A percentile compares a stretch with the other conserved stretches of the same genome.
These are phyloP conservation scores for Melanotaenia parkinsoni DNA, from an alignment of 2,797 vertebrate species.

Conservation along the genomic window DNA sequence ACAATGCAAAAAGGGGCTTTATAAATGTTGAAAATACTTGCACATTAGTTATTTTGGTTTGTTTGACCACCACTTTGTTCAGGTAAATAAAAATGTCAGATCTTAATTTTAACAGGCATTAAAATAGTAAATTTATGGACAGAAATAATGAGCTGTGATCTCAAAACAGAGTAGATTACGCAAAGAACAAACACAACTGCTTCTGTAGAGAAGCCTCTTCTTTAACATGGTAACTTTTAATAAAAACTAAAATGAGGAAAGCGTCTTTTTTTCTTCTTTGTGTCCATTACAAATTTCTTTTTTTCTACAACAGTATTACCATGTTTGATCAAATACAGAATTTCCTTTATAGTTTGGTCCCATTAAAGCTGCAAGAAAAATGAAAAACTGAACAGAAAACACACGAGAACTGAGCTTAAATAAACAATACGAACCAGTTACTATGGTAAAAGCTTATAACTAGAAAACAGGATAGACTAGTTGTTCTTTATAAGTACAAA, in stretches of 20 bases:
- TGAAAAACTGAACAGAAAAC: neutral
- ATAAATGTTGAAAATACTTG: no score
- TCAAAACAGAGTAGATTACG: neutral
- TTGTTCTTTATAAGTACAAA: neutral
- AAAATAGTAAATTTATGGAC: neutral
- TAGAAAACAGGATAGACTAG: neutral
- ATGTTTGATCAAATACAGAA: neutral
- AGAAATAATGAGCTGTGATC: neutral
- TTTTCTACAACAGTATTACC: neutral
- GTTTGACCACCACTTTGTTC: no score
- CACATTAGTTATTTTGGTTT: no score
- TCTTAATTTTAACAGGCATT: neutral
- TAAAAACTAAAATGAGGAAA: neutral
- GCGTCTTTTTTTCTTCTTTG: neutral
- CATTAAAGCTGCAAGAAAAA: neutral
- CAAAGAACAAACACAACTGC: neutral
- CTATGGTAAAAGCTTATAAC: neutral
- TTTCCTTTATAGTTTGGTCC: neutral
- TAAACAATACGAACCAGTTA: neutral
- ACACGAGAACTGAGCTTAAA: slow-evolving; percentile 10
- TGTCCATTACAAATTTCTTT: neutral
- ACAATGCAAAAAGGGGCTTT: no score
- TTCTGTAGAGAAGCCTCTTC: neutral
- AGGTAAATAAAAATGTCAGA: neutral
- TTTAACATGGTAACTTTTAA: neutral